phyloP scores from a whole-genome alignment of 2,797 vertebrate species.

The Spheniscus humboldti region DNA sequence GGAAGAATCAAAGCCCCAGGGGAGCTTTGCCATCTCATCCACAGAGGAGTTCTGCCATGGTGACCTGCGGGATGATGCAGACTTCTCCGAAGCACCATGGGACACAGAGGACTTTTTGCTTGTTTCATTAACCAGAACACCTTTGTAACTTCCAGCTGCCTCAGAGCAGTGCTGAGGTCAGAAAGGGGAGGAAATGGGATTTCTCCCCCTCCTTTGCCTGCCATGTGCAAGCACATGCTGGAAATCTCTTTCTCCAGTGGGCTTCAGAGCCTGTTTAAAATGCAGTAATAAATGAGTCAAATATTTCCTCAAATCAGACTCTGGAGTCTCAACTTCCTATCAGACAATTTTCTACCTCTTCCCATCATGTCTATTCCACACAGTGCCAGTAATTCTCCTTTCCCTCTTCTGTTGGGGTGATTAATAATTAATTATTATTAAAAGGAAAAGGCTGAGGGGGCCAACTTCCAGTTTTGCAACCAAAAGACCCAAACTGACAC shows the following conservation, averaged over 20 bases:
- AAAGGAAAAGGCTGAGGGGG: neutral
- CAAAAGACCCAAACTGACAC: neutral
- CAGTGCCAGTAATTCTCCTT: slow-evolving; percentile 12
- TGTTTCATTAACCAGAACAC: neutral
- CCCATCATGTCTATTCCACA: neutral
- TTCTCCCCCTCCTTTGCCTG: neutral
- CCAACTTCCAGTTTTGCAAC: neutral
- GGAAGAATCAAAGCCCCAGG: neutral
- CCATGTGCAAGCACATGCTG: no score
- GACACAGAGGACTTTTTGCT: neutral
- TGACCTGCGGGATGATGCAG: neutral
- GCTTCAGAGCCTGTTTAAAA: slow-evolving; percentile 13
- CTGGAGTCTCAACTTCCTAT: neutral
- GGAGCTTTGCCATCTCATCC: neutral
- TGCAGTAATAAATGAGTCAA: neutral
- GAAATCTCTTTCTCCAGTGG: neutral
- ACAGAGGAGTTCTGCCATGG: neutral
- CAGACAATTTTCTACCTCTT: neutral
- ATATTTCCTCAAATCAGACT: slow-evolving; percentile 35
- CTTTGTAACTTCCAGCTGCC: neutral
- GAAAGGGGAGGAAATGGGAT: neutral
- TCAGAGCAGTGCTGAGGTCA: neutral
- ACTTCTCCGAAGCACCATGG: neutral
- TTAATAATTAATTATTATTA: slow-evolving; percentile 51
- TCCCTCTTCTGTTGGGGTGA: neutral